Evolutionary conservation across 2,797 vertebrate genomes (phyloP).

Genomic region (Anguilla marmorata): DNA sequence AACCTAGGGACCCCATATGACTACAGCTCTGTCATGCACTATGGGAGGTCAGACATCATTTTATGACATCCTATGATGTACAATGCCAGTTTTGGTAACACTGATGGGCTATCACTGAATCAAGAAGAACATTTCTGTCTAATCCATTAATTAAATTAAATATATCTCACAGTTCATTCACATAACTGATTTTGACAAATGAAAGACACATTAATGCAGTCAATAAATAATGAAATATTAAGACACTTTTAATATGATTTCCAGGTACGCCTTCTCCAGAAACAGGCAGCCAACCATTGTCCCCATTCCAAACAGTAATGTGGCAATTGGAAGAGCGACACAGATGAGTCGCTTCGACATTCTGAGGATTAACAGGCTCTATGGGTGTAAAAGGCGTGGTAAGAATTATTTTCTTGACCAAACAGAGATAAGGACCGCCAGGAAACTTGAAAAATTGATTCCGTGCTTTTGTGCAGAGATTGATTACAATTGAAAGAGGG

Average conservation of each 20-base stretch:
- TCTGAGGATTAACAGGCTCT: slow-evolving; percentile 62
- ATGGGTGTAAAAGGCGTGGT: slow-evolving; percentile 57
- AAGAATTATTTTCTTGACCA: slow-evolving; percentile 37
- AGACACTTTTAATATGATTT: too few species aligned
- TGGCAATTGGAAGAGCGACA: slow-evolving; percentile 51
- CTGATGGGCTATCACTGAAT: neutral
- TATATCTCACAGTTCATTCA: neutral
- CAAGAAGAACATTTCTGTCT: neutral
- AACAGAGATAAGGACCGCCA: neutral
- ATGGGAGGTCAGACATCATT: slow-evolving; percentile 57
- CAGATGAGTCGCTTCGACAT: slow-evolving; percentile 52
- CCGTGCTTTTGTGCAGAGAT: neutral
- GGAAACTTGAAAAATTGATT: neutral
- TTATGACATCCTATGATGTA: neutral
- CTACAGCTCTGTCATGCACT: slow-evolving; percentile 73
- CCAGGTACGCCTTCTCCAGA: slow-evolving; percentile 58
- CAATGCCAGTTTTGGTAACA: neutral
- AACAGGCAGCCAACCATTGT: slow-evolving; percentile 66
- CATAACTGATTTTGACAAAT: neutral
- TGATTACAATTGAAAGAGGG: too few species aligned
- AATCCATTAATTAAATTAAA: too few species aligned
- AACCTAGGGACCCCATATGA: slow-evolving; percentile 70
- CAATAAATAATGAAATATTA: too few species aligned
- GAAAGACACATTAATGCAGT: neutral
- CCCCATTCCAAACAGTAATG: slow-evolving; percentile 60